Conservation (phyloP, 2,797 vertebrate species). For the Bryconaethiops microstoma region DNA sequence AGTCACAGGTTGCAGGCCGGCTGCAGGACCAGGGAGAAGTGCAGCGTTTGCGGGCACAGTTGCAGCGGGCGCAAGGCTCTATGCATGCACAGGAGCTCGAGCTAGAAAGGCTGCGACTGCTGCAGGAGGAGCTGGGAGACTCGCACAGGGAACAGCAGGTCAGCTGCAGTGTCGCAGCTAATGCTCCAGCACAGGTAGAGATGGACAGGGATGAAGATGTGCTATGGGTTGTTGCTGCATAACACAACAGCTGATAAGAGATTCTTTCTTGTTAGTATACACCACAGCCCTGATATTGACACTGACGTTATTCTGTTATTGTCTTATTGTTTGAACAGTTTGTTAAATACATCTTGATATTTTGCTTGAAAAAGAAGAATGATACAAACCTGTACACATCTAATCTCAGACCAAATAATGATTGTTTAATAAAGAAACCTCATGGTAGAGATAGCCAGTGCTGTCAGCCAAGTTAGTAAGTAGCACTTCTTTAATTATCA, state of each 20-base stretch:
- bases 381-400: no score
- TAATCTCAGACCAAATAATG: neutral
- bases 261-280: neutral
- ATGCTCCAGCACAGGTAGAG: conserved; percentile 41
- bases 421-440: neutral
- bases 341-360: neutral
- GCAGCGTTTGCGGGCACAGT: conserved; percentile 77
- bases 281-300: neutral
- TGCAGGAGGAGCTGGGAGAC: conserved; percentile 78
- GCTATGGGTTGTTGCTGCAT: neutral
- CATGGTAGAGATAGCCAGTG: neutral
- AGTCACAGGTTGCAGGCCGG: conserved; percentile 61
- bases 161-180: conserved; percentile 54
- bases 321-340: neutral
- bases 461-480: neutral
- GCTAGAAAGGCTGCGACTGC: conserved; percentile 81
- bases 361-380: no score
- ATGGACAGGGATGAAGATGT: neutral
- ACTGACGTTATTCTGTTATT: neutral
- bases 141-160: conserved; percentile 82
- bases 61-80: conserved; percentile 81
- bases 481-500: neutral
- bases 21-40: conserved; percentile 81
- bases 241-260: neutral
- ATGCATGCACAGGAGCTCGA: conserved; percentile 84